Base-by-base conservation (phyloP, 2,797 vertebrate genomes). In the Danio albolineatus region DNA sequence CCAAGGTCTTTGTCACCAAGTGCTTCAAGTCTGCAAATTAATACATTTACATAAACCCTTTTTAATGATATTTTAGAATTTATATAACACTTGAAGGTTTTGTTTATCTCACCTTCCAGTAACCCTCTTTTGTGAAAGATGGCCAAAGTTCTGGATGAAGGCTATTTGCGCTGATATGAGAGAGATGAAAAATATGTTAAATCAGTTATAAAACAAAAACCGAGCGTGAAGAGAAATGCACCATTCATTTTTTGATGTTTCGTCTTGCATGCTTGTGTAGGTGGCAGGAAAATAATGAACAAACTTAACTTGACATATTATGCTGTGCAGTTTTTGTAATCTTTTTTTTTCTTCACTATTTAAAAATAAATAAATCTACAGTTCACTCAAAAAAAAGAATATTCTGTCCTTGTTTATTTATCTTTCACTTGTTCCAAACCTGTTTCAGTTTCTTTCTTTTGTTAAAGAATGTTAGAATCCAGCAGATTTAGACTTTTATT, bases 81-180 rank as follows among this genome's bases (percentile, higher is more conserved):
- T 10, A 12, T 36, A 67, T 8, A 49, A 16, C n/a, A 41, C 10
- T 14, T 41, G 9, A 21, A 14, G 28, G 4, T 78, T 57, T 12
- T 38, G 28, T 5, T 36, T 10, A 56, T 56, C 59, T 56, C n/a
- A 99, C 98, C 97, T 97, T 89, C 88, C 89, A 84, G 94, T 92
- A 74, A 89, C 86, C 71, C 89, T 94, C 82, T 93, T 95, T 80
- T 95, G 89, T 1, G 95, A 93, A 87, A 99, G 92, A 79, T 94
- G 95, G 73, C 96, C 97, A 87, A 98, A 91, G 0, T 97, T 96
- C 83, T 98, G 96, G 82, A 98, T 95, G 86, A 97, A 97, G 76
- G 95, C 91, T 85, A 97, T 97, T 89, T 99, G 97, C 91, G 94
- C 98, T 98, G 87, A 19, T 17, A 83, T 65, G 36, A 60, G 1